Conservation (phyloP, 2,888 invertebrate genomes). For the Polydrusus cervinus region DNA sequence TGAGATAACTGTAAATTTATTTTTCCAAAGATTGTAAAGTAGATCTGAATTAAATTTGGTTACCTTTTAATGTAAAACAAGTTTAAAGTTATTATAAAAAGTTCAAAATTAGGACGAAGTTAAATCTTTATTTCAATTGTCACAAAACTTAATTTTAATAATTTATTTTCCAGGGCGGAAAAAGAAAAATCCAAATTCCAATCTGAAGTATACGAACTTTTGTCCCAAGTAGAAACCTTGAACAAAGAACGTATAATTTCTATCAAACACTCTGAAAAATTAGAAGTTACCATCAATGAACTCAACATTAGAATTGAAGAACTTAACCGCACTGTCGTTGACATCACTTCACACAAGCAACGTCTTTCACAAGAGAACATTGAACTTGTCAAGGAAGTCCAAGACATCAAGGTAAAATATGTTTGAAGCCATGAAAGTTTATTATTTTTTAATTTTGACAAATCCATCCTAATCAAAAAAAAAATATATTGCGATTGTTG, state of each 20-base stretch:
- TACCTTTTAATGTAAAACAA: no score
- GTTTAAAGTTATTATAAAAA: no score
- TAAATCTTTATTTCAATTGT: conserved; percentile 11
- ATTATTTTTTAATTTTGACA: no score
- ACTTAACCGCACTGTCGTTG: conserved; percentile 96
- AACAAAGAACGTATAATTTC: conserved; percentile 93
- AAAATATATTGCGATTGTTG: no score
- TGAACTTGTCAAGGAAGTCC: conserved; percentile 95
- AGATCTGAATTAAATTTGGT: no score
- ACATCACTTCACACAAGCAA: conserved; percentile 97
- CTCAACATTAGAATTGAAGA: conserved; percentile 97
- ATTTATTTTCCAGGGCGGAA: conserved; percentile 84
- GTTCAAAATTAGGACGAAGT: no score
- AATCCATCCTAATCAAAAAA: no score
- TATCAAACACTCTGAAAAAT: conserved; percentile 89
- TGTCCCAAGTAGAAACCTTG: conserved; percentile 94
- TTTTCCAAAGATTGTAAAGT: no score
- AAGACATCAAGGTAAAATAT: conserved; percentile 85
- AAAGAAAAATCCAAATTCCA: conserved; percentile 99
- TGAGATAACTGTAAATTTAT: no score
- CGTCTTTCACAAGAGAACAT: conserved; percentile 96
- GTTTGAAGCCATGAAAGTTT: background rate
- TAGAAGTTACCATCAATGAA: conserved; percentile 94
- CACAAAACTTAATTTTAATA: no score
- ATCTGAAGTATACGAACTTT: conserved; percentile 97